Base-by-base conservation (phyloP, 2,888 invertebrate species). In the Meteorus colon region DNA sequence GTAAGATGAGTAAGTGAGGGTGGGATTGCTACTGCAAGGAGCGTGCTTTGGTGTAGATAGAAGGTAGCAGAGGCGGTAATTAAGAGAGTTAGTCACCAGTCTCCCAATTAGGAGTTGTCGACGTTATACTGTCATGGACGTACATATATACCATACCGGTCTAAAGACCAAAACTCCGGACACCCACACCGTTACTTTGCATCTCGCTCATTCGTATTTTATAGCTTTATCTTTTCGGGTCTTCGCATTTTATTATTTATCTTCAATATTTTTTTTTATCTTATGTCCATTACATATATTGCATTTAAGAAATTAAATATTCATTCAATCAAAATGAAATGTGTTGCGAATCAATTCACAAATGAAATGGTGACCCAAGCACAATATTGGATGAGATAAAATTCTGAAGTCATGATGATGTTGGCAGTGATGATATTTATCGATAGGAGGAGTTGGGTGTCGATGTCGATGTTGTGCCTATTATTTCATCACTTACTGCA, bases 61-160 rank as follows among this genome's bases (percentile, higher is more conserved):
- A 82, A 86, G 87, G 86, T 84, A 86, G 84, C 83, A 82, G 84
- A 87, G 87, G 87, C 89, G 90, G 90, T 91, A 91, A 91, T 91
- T 91, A 91, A 91, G 90, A 90, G 91, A 91, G 90, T 90, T 90
- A 89, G 90, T 89, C 87, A 87, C 87, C 86, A 87, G 89, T 87
- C 88, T 89, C 85, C 88, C 88, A 89, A 89, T 89, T 89, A 89
- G 88, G 88, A 86, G 85, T 84, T 85, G 86, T 84, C 81, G 84
- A 83, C 77, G 78, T 75, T 79, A 77, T 75, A 62, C 70, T 69
- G 68, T 66, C 67, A 71, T 73, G 69, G 63, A 73, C 73, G 66
- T 69, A 69, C 77, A 83, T 80, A 83, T 80, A 24, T 24, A 24
- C 24, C 24, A 79, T 82, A 82, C 82, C 83, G 83, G 84, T 85